Conservation (phyloP, 2,888 invertebrate species). For the Dasypolia templi region DNA sequence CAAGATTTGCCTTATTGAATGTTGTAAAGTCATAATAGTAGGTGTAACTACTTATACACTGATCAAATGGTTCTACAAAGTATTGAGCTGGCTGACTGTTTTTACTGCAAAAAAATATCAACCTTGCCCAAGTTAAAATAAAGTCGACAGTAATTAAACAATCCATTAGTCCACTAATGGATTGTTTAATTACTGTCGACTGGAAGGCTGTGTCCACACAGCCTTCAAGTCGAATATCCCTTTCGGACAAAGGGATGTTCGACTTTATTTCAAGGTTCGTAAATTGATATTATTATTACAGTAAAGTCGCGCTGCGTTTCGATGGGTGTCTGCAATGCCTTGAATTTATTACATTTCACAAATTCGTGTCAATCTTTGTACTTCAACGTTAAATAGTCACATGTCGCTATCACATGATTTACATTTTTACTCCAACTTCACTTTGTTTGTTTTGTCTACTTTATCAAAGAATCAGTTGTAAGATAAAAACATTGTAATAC, state of each 20-base stretch:
- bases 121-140: neutral
- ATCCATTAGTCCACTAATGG: neutral
- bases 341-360: neutral
- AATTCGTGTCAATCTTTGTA: neutral
- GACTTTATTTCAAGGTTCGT: neutral
- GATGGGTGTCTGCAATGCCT: neutral
- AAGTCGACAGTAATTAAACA: neutral
- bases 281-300: neutral
- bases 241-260: neutral
- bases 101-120: neutral
- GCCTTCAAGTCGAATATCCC: no score
- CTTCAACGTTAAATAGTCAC: slow-evolving; percentile 17
- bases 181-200: no score
- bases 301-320: neutral
- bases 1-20: slow-evolving; percentile 4
- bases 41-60: neutral
- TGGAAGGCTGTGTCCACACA: no score
- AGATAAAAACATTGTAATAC: slow-evolving; percentile 3
- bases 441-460: neutral
- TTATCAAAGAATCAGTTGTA: neutral
- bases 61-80: slow-evolving; percentile 16
- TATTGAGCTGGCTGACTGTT: neutral
- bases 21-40: neutral
- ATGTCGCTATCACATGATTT: slow-evolving; percentile 3
- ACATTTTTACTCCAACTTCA: neutral